Conservation (phyloP, 2,888 invertebrate genomes). For the Muscina levida region DNA sequence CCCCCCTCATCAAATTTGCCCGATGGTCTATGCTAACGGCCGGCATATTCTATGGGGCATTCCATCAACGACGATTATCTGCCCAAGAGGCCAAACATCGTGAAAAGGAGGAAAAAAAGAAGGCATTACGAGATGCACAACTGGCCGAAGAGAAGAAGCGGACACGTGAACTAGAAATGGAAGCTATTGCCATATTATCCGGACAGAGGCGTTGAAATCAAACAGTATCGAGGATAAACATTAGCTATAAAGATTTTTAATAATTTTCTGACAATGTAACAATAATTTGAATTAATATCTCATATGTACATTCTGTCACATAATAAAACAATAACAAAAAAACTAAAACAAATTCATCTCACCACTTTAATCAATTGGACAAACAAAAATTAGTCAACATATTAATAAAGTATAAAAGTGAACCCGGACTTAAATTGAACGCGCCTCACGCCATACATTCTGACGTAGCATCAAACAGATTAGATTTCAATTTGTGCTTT, state of each 20-base stretch:
- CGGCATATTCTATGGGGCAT: conserved; percentile 28
- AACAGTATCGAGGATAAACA: not conserved
- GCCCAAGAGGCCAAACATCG: conserved; percentile 15
- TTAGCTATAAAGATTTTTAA: no score
- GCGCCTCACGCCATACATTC: conserved; percentile 44
- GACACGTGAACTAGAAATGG: conserved; percentile 16
- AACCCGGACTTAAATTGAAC: conserved; percentile 51
- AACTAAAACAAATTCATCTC: no score
- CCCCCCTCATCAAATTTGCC: conserved; percentile 38
- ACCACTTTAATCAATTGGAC: no score
- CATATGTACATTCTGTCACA: no score
- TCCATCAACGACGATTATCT: conserved; percentile 11
- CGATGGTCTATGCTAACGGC: conserved; percentile 42
- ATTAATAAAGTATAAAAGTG: conserved; percentile 34
- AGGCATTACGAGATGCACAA: conserved; percentile 30
- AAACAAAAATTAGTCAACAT: not conserved
- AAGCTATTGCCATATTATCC: conserved; percentile 39
- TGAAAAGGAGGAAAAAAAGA: conserved; percentile 21
- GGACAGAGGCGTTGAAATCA: conserved; percentile 1
- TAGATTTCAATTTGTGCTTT: not conserved
- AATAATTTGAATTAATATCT: no score
- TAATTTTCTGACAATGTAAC: no score
- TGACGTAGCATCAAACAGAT: conserved; percentile 37
- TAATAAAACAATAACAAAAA: no score
- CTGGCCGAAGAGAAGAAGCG: conserved; percentile 34